Base-by-base conservation (phyloP, 2,888 invertebrate genomes). In the Helicoverpa assulta region DNA sequence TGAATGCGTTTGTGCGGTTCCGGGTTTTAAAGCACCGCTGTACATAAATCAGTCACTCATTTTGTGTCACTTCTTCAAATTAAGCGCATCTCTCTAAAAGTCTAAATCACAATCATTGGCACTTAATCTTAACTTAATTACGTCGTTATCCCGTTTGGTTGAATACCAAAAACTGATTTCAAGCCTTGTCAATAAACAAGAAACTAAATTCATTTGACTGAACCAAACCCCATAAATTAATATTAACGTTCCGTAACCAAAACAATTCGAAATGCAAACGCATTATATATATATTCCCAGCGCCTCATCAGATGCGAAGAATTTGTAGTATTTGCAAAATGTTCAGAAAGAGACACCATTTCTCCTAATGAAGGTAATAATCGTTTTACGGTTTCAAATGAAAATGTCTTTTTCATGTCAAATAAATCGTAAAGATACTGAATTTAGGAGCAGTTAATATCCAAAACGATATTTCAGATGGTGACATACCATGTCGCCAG, bases 141-240 rank as follows among this genome's bases (percentile, higher is more conserved):
- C 33, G 10, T 33, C 33, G 33, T 8, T 33, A 33, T 33, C 1
- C 33, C 33, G 33, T 33, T 8, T 8, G 26, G 26, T 26, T 26
- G 26, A 6, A 33, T 33, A 33, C 33, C 6, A 1, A 33, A 33
- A 10, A 33, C 33, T 33, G 33, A 33, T 33, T 33, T 33, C 6
- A 10, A 10, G 21, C 56, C 19, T 37, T 51, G 60, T 60, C 56
- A 77, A 60, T 40, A 64, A 50, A 54, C 43, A 58, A 61, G 40
- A 50, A 43, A 37, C 52, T 43, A 29, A 64, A 78, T 63, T 64
- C 52, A 64, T 50, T 6, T 16, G 8, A 21, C 57, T 12, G 58
- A 55, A 52, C 58, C n/a, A 67, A 79, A 74, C 55, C 47, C 75
- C 51, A 76, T 75, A 59, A 76, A 80, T 80, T 71, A 76, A 62